phyloP scores from a whole-genome alignment of 2,113 vertebrate species.

The Laterallus jamaicensis region DNA sequence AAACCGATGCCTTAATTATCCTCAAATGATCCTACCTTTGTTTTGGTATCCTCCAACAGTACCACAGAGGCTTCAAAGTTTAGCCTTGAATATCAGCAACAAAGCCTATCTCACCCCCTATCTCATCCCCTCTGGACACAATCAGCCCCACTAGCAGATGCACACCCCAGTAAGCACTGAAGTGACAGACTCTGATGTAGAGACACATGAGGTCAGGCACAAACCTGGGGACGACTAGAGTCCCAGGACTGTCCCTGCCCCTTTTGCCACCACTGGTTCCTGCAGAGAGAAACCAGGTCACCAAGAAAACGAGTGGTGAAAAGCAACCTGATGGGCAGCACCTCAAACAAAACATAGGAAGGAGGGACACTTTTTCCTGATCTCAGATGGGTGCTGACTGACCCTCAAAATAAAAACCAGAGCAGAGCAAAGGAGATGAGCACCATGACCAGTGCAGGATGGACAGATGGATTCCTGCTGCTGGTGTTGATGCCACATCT shows the following conservation, averaged over 20 bases:
- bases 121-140: neutral
- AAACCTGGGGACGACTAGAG: neutral
- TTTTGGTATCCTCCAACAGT: neutral
- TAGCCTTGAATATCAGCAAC: neutral
- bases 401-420: neutral
- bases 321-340: neutral
- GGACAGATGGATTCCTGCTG: neutral
- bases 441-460: neutral
- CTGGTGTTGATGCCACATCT: neutral
- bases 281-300: neutral
- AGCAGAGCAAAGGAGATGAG: neutral
- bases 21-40: too few species aligned
- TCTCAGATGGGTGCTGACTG: neutral
- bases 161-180: neutral
- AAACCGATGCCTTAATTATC: neutral
- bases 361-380: neutral
- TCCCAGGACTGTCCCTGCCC: neutral
- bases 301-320: neutral
- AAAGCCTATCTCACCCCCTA: neutral
- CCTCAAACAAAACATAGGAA: neutral
- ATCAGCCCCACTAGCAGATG: neutral
- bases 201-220: neutral
- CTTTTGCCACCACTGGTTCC: neutral
- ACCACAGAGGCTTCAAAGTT: neutral
- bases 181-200: neutral